Evolutionary conservation across 1,140 invertebrate genomes (phyloP).

Genomic region (Ctenoplectra terminalis): DNA sequence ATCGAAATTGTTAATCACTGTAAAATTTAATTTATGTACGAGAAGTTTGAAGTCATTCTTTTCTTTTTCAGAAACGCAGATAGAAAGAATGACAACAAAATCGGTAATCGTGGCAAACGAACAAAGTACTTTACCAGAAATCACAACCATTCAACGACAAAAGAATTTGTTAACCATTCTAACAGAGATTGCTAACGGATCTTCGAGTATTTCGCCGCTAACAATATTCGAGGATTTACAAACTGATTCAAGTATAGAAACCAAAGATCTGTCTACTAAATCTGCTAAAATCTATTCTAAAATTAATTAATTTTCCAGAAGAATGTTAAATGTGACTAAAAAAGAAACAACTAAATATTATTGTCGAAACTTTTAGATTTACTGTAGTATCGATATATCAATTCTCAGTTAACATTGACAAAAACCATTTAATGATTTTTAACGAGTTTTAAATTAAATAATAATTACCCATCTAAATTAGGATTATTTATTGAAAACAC

Average conservation of each 20-base stretch:
- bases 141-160: constrained; percentile 7
- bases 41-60: not conserved
- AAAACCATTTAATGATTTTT: not conserved
- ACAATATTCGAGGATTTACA: not conserved
- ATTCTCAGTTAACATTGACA: not conserved
- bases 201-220: not conserved
- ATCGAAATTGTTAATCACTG: not conserved
- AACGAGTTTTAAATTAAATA: not conserved
- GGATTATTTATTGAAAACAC: not conserved
- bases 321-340: not conserved
- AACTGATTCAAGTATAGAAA: constrained; percentile 5
- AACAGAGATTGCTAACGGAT: constrained; percentile 27
- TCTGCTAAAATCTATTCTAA: not conserved
- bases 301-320: not conserved
- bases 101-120: constrained; percentile 17
- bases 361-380: not conserved
- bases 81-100: constrained; percentile 34
- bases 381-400: not conserved
- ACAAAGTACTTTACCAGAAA: not conserved
- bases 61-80: constrained; percentile 58
- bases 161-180: constrained; percentile 31
- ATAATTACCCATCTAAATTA: not conserved
- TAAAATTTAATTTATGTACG: too few species aligned
- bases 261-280: not conserved
- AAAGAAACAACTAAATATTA: not conserved